These are phyloP conservation scores for Diarsia dahlii DNA, from an alignment of 2,888 invertebrate genomes.

Conservation along the genomic window DNA sequence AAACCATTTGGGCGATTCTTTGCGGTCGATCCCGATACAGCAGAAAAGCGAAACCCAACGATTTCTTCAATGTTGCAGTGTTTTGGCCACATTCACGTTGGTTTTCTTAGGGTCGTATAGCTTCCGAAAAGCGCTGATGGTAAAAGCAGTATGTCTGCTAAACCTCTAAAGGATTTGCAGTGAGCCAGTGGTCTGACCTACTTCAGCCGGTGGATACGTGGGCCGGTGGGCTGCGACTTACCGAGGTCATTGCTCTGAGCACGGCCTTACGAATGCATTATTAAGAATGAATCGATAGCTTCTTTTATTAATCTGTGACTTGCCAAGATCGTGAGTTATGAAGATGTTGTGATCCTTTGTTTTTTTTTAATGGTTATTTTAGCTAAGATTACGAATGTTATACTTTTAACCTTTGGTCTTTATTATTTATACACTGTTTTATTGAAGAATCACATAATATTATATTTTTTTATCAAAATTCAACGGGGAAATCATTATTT, in stretches of 20 bases:
- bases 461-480: no score
- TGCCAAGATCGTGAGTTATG: constrained; percentile 18
- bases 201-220: constrained; percentile 52
- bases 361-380: not conserved
- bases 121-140: not conserved
- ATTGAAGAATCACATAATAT: not conserved
- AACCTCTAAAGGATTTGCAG: constrained; percentile 38
- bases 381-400: not conserved
- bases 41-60: not conserved
- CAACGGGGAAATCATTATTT: no score
- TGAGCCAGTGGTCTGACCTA: constrained; percentile 66
- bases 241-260: constrained; percentile 63
- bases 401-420: not conserved
- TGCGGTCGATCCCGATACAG: not conserved
- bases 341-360: not conserved
- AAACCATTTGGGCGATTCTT: not conserved
- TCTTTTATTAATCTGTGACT: constrained; percentile 28
- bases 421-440: not conserved
- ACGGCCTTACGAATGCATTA: constrained; percentile 59
- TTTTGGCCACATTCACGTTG: not conserved
- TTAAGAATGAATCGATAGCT: constrained; percentile 58
- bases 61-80: not conserved
- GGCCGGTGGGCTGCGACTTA: constrained; percentile 40
- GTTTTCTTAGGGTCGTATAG: not conserved
- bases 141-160: not conserved